Evolutionary conservation across 2,113 vertebrate genomes (phyloP), one percentile per base, ranked within the genome.

Genomic region (pig (Sus scrofa)): DNA sequence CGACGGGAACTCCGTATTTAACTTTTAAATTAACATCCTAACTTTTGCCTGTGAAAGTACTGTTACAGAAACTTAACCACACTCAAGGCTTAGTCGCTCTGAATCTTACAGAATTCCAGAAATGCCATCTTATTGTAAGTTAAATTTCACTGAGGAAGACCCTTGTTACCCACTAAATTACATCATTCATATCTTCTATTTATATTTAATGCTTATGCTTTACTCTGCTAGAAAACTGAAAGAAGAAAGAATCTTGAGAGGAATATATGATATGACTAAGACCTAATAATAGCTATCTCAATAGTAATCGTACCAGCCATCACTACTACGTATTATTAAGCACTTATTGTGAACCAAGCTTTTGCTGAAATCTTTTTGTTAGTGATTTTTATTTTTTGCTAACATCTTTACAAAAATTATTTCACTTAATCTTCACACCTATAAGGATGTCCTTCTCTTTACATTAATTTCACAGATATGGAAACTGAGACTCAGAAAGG

Each of bases 221-320:
- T 87, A 20, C 37, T 96, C 70, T 86, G 34, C 44, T 89, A 84
- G 50, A 67, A 94, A 90, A 34, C 73, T 67, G 16, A 79, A 96
- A 77, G 34, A 71, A 91, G 73, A 60, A 27, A 62, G 24, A 92
- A 3, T 68, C 39, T 68, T 62, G 39, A n/a, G 75, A 89, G 15
- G 19, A 86, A 37, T 62, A 54, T 62, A 2, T 58, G 78, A 60
- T 60, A 7, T 54, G 12, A 34, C 10, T 62, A 89, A 86, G 67
- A 74, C 24, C 11, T 85, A 81, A 30, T n/a, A 84, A 14, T 50
- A 78, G 58, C n/a, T 30, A 10, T 74, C 52, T 54, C 32, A 52
- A 7, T 86, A 77, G n/a, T 56, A 27, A 6, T 44, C 9, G 11
- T 22, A 19, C 62, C 12, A 68, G n/a, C 26, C 32, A 9, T 77